These are phyloP conservation scores for Theocolax elegans DNA, from an alignment of 1,140 invertebrate genomes.

Conservation along the genomic window DNA sequence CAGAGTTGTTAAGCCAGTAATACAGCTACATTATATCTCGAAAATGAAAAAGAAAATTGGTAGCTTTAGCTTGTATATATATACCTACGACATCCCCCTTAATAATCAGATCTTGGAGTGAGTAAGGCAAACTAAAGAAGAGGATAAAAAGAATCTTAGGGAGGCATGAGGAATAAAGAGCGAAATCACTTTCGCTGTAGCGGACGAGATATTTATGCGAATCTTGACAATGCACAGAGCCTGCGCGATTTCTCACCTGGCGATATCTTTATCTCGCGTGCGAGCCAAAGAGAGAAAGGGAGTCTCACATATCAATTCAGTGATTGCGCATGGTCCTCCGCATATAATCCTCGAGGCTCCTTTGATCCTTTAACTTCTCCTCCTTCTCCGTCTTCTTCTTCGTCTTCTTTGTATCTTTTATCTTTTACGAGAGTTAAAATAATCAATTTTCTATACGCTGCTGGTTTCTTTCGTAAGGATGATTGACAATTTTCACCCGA, in stretches of 20 bases:
- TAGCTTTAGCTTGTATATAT: no score
- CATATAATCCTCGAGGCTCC: neutral
- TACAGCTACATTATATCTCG: no score
- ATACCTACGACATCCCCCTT: no score
- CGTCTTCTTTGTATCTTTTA: no score
- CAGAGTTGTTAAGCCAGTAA: no score
- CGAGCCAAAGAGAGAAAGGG: neutral
- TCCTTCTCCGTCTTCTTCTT: neutral
- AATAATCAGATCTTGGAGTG: neutral
- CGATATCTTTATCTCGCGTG: conserved; percentile 1
- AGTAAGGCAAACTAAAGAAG: no score
- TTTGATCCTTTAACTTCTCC: neutral
- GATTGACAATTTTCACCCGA: no score
- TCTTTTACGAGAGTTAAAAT: no score
- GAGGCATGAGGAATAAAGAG: neutral
- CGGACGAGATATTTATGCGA: conserved; percentile 6
- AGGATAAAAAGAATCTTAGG: no score
- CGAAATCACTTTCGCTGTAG: conserved; percentile 16
- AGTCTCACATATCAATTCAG: conserved; percentile 5
- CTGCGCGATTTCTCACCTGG: conserved; percentile 3
- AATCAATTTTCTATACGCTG: no score
- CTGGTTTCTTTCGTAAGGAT: no score
- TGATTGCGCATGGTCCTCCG: neutral
- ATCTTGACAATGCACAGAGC: neutral
- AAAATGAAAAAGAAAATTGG: no score